Base-by-base conservation (phyloP, 2,797 vertebrate species). In the Propithecus perrieri region DNA sequence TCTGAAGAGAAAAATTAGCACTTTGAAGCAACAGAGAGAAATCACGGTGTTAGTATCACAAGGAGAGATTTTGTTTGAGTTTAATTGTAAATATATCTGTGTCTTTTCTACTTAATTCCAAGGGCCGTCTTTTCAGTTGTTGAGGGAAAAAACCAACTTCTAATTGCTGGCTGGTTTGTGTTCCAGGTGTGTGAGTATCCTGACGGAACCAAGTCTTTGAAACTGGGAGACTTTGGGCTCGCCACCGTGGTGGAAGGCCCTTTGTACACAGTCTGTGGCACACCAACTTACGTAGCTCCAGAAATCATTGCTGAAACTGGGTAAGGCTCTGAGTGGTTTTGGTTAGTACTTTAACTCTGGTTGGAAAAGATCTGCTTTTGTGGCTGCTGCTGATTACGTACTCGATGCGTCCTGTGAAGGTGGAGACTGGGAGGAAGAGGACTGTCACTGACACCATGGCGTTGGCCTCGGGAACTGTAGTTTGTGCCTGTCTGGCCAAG, bases 241-340 rank as follows among this genome's bases (percentile, higher is more conserved):
- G 99, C 99, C 0, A 99, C 99, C 0, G 99, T 99, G 97, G 99
- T 99, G 46, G 99, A 99, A 97, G 99, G 99, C 12, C 99, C 99
- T 1, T 84, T 99, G 38, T 99, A 99, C 93, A 99, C 99, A 0
- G 99, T 99, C 50, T 99, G 99, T 92, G 99, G 99, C 46, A 99
- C 99, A 1, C 99, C 99, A 1, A 99, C 99, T 0, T 99, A 99
- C 0, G 99, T 99, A 95, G 99, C 99, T 96, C 99, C 99, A 41
- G 99, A 99, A 98, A 99, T 99, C 98, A 99, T 99, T 83, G 98
- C 99, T 5, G 99, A 99, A 97, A 99, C 99, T 2, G 99, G 99
- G 99, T 99, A 96, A 99, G 98, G 18, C 22, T 50, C 33, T 85
- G 61, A n/a, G 17, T 6, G 20, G 50, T 11, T 9, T 78, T 5